phyloP scores from a whole-genome alignment of 2,888 invertebrate genomes.

The Phalera bucephala region DNA sequence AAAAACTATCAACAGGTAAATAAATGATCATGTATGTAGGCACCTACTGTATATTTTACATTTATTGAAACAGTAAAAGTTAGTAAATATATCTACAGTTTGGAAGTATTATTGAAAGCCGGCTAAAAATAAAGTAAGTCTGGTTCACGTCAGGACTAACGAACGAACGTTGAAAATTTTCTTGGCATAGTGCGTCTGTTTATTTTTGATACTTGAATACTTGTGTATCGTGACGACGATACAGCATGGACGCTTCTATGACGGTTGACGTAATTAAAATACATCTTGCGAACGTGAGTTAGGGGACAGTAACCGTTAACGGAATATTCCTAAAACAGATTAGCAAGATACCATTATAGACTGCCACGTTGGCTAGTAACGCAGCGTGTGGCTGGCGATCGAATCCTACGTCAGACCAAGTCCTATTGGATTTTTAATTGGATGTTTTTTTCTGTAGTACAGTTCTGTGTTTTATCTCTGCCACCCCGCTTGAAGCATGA shows the following conservation, averaged over 20 bases:
- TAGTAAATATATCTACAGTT: no score
- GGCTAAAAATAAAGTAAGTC: conserved; percentile 36
- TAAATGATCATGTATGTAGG: no score
- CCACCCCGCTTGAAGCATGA: no score
- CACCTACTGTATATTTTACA: no score
- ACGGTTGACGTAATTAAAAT: conserved; percentile 14
- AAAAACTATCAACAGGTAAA: no score
- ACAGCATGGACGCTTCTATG: conserved; percentile 7
- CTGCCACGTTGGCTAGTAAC: no score
- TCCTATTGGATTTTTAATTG: no score
- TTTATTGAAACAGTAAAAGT: no score
- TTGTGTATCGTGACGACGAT: conserved; percentile 45
- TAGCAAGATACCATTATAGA: not conserved
- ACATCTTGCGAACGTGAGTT: conserved; percentile 2
- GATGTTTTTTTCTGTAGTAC: no score
- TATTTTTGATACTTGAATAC: conserved; percentile 58
- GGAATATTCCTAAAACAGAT: conserved; percentile 8
- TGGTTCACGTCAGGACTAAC: conserved; percentile 45
- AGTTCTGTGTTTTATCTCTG: no score
- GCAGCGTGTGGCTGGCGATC: no score
- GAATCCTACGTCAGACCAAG: no score
- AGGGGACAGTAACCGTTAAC: conserved; percentile 1
- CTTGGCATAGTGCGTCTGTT: conserved; percentile 64
- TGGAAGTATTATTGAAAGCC: conserved; percentile 13
- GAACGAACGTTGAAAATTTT: conserved; percentile 43